These are phyloP conservation scores for Scyliorhinus canicula DNA, from an alignment of 2,797 vertebrate species.

Conservation along the genomic window DNA sequence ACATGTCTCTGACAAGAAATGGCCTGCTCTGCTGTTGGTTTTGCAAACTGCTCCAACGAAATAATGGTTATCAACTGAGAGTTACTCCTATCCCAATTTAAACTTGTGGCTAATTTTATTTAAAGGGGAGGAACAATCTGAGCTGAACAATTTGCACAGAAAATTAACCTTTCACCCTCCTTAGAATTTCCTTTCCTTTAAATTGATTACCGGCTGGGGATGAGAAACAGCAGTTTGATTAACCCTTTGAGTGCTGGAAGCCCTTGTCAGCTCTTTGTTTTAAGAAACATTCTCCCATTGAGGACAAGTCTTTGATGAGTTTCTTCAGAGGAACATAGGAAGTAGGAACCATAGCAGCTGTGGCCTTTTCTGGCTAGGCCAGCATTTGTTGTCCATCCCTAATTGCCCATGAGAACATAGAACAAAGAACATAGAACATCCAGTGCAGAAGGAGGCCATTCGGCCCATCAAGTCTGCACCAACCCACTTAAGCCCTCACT, in stretches of 20 bases:
- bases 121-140: no score
- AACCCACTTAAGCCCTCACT: no score
- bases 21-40: neutral
- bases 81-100: neutral
- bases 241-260: neutral
- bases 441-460: no score
- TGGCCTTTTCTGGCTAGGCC: no score
- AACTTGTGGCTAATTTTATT: neutral
- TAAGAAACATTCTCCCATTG: neutral
- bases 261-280: neutral
- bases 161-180: neutral
- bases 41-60: neutral
- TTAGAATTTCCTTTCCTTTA: neutral
- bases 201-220: neutral
- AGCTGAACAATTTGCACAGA: neutral
- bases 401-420: no score
- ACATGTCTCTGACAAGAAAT: constrained; percentile 11
- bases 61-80: neutral
- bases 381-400: no score
- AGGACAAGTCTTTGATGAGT: neutral
- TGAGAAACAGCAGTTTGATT: neutral
- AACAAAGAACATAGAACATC: no score
- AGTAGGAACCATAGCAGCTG: no score
- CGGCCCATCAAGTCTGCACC: no score
- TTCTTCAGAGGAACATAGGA: neutral